Conservation (phyloP, 2,888 invertebrate species). For the Pheosia gnoma region DNA sequence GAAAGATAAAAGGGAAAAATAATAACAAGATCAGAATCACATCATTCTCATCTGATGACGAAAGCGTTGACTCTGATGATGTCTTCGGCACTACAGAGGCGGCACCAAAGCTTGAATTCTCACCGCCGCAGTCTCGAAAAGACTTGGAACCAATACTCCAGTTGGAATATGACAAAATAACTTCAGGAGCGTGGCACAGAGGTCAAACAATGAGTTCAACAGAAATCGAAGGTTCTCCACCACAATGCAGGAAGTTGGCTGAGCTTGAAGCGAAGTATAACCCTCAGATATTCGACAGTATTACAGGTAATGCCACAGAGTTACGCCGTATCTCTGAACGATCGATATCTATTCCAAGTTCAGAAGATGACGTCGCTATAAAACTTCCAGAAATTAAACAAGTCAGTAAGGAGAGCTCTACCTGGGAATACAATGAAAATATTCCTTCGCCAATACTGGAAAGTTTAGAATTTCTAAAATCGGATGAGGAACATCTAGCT, state of each 20-base stretch:
- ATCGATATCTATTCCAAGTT: slow-evolving; percentile 90
- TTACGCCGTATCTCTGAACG: slow-evolving; percentile 88
- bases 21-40: slow-evolving; percentile 90
- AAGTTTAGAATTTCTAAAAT: slow-evolving; percentile 84
- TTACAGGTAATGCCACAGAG: slow-evolving; percentile 86
- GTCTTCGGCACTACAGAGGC: slow-evolving; percentile 91
- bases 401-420: slow-evolving; percentile 79
- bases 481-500: slow-evolving; percentile 83
- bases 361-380: slow-evolving; percentile 88
- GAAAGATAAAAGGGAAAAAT: slow-evolving; percentile 84
- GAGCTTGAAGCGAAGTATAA: slow-evolving; percentile 87
- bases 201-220: slow-evolving; percentile 91
- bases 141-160: slow-evolving; percentile 90
- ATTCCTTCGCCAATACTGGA: slow-evolving; percentile 86
- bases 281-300: slow-evolving; percentile 85
- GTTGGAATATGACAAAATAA: slow-evolving; percentile 88
- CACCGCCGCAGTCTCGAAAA: slow-evolving; percentile 90
- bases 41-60: slow-evolving; percentile 90
- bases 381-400: slow-evolving; percentile 82
- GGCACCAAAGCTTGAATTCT: slow-evolving; percentile 89
- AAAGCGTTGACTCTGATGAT: slow-evolving; percentile 90
- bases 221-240: slow-evolving; percentile 90
- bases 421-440: slow-evolving; percentile 86
- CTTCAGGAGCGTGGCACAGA: slow-evolving; percentile 87
- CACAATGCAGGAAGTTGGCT: slow-evolving; percentile 87